Conservation (phyloP, 2,888 invertebrate genomes). For the Harmothoe impar region DNA sequence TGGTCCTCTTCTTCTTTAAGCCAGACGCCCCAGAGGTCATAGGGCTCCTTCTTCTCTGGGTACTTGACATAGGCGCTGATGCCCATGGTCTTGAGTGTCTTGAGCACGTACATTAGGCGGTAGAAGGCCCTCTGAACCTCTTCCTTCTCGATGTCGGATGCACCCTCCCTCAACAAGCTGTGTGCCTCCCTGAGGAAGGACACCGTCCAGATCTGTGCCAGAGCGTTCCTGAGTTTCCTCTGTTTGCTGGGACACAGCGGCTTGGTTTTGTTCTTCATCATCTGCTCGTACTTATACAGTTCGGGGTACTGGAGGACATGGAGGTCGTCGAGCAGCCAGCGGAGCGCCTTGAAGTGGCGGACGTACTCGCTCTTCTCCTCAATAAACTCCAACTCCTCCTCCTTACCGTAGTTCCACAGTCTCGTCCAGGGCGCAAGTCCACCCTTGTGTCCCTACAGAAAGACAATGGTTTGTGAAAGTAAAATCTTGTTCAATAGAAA, state of each 20-base stretch:
- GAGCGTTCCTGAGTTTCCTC: neutral
- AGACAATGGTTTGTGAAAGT: too few relatives aligned
- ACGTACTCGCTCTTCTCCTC: neutral
- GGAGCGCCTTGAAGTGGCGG: neutral
- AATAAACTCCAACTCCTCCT: neutral
- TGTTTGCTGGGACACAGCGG: neutral
- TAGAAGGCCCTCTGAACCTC: neutral
- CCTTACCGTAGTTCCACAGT: neutral
- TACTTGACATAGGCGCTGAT: neutral
- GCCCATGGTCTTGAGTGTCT: neutral
- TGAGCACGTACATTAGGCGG: neutral
- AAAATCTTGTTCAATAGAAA: too few relatives aligned
- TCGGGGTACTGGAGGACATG: neutral
- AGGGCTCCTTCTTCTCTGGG: neutral
- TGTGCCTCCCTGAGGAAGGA: neutral
- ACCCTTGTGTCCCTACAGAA: neutral
- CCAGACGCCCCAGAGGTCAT: neutral
- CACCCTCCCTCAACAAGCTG: neutral
- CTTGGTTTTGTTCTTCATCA: neutral
- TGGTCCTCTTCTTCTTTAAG: neutral
- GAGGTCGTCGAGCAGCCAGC: constrained; percentile 9
- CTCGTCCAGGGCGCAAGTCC: neutral
- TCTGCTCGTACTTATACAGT: neutral
- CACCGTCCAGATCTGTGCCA: neutral
- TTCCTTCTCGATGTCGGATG: neutral